Base-by-base conservation (phyloP, 2,888 invertebrate genomes). In the Polydrusus pterygomalis region DNA sequence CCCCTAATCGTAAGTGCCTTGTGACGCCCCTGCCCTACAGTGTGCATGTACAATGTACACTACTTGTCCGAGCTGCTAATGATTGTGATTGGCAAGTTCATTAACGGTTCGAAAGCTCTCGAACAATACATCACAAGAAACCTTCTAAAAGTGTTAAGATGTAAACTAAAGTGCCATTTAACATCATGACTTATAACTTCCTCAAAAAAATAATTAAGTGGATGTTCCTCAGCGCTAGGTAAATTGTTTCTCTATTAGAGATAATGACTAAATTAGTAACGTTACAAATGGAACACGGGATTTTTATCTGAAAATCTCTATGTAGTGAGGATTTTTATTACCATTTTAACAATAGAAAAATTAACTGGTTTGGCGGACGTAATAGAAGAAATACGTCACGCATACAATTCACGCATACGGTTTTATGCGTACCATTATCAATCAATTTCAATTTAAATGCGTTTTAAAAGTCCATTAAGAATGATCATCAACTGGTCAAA, bases 191-290 rank as follows among this genome's bases (percentile, higher is more conserved):
- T 40, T 49, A 58, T 54, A 43, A 58, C 70, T 77, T 74, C 74
- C 74, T 74, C 43, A 64, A 77, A 74, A 70, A 73, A 54, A 70
- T 65, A 74, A 77, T 70, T 74, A 77, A 60, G 62, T 25, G 54
- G 58, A 56, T 62, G 73, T 70, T 73, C 51, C 51, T 74, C 40
- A 18, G 60, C 65, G 73, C 63, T 64, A 67, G 71, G 71, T 67
- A 74, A 74, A 77, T 77, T 74, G 77, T 77, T 77, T 74, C 71
- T 70, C 74, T 70, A 71, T 74, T 77, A 74, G 68, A 60, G 74
- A 71, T 77, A 77, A 77, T 71, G 74, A 74, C 71, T 77, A 73
- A 77, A 77, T 77, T 77, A 77, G 77, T 70, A 72, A 68, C 68
- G 43, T 68, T 70, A 74, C 70, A 74, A 77, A 71, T 77, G 60